Base-by-base conservation (phyloP, 2,888 invertebrate species). In the Noctua janthe region DNA sequence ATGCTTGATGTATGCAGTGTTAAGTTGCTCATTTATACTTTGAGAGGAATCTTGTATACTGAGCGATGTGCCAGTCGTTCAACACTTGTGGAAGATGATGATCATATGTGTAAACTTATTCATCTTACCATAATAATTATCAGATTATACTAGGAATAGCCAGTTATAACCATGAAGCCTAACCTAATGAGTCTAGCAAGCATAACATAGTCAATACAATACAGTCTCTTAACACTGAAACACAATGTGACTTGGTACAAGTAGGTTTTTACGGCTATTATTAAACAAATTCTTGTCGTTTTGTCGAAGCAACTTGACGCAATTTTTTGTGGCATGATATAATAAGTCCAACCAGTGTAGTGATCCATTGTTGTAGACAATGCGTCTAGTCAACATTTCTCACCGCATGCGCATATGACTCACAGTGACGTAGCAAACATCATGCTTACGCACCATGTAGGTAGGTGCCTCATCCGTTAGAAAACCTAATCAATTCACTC, bases 321-420 rank as follows among this genome's bases (percentile, higher is more conserved):
- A 85, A 86, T 92, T 95, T 95, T 95, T 96, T 96, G 92, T 93
- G 88, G 90, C 81, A 94, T 95, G 94, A 95, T 95, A 95, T 96
- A 96, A 96, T 96, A 95, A 93, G 94, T 95, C 95, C 94, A 94
- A 94, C 92, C 92, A 92, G 89, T 93, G 91, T 93, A 91, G 92
- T 95, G 94, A 94, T 94, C 94, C 94, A 95, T 96, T 96, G 95
- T 95, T 95, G 94, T 95, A 95, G 95, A 96, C 95, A 95, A 95
- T 95, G 93, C 93, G 96, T 96, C 96, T 96, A 94, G 94, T 92
- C 93, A 92, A 95, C 90, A 93, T 93, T 94, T 95, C 95, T 93
- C 94, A 95, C 92, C 93, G 93, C 91, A 92, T 92, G 92, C 91
- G 92, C 92, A 92, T 87, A 92, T 96, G 95, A 96, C 92, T 96